phyloP scores from a whole-genome alignment of 1,140 invertebrate species.

The Antheraea mylitta region DNA sequence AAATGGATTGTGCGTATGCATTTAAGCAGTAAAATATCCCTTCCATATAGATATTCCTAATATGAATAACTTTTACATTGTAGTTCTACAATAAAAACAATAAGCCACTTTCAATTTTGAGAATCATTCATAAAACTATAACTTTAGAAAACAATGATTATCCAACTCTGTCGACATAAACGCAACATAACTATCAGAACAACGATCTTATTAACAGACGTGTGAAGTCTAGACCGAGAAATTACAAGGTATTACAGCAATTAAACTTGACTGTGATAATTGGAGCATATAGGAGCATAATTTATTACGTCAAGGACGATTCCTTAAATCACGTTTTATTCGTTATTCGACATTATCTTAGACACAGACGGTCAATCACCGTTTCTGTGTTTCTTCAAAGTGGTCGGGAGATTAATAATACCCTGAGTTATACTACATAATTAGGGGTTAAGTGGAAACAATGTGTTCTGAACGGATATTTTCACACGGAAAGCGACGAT shows the following conservation, averaged over 20 bases:
- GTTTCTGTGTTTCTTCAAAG: background rate
- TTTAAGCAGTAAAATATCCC: no score
- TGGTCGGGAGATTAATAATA: constrained; percentile 13
- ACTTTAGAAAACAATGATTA: background rate
- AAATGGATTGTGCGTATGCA: no score
- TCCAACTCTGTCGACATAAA: background rate
- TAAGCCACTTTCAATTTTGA: background rate
- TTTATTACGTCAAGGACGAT: constrained; percentile 32
- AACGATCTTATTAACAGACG: constrained; percentile 30
- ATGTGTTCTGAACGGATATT: constrained; percentile 45
- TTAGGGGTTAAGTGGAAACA: constrained; percentile 61
- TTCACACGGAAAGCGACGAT: constrained; percentile 64
- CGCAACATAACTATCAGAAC: constrained; percentile 27
- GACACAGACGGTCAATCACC: background rate
- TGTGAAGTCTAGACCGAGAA: constrained; percentile 47
- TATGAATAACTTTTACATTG: background rate
- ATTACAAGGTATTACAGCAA: constrained; percentile 48
- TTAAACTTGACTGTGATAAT: constrained; percentile 46
- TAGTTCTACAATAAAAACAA: background rate
- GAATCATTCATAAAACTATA: background rate
- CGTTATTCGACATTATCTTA: background rate
- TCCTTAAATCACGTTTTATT: background rate
- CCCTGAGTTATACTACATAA: constrained; percentile 44
- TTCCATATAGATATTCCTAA: no score
- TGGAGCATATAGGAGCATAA: constrained; percentile 45